Base-by-base conservation (phyloP, 2,888 invertebrate species). In the Siphlonurus alternatus region DNA sequence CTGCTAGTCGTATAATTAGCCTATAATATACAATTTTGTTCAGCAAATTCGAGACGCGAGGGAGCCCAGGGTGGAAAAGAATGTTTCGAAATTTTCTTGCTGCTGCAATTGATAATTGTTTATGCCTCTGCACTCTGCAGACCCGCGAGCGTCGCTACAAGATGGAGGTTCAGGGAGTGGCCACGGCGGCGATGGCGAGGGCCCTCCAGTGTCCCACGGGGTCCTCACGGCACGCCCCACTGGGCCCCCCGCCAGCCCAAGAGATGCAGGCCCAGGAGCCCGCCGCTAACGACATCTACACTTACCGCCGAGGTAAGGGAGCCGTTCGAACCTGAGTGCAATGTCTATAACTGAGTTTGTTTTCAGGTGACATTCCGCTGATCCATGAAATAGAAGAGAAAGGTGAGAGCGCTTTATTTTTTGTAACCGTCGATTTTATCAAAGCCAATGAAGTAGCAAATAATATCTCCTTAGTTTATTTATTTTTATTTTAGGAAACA, bases 311-410 rank as follows among this genome's bases (percentile, higher is more conserved):
- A 70, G 69, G 71, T 64, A 25, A 62, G 2, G 23, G 7, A 15
- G 3, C 3, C 18, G 59, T 7, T 19, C 5, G 7, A 19, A 59
- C 10, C 20, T 20, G 20, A 10, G 1, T 1, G 59, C 19, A 1
- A 59, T 61, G 23, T 15, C 25, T 61, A 22, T 15, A 62, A 5
- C 53, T 62, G 1, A 25, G 1, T 53, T 53, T 1, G 22, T n/a
- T 65, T 67, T 25, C 68, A 70, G 87, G 86, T 66, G 88, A 88
- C 73, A 86, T 87, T 70, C 83, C 83, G 51, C 77, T 84, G 65
- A 75, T 83, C 59, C 78, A 81, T 67, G 81, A 80, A 63, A 77
- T 83, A 61, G 80, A 81, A 71, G 84, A 84, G 69, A 79, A 78
- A 75, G 78, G 80, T 81, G 74, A 68, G 70, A 70, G 65, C n/a